Percentiles rank a stretch among this genome's conserved stretches.
These are phyloP conservation scores for Drosophila nigrodunni DNA, from an alignment of 1,140 invertebrate genomes.

Conservation along the genomic window DNA sequence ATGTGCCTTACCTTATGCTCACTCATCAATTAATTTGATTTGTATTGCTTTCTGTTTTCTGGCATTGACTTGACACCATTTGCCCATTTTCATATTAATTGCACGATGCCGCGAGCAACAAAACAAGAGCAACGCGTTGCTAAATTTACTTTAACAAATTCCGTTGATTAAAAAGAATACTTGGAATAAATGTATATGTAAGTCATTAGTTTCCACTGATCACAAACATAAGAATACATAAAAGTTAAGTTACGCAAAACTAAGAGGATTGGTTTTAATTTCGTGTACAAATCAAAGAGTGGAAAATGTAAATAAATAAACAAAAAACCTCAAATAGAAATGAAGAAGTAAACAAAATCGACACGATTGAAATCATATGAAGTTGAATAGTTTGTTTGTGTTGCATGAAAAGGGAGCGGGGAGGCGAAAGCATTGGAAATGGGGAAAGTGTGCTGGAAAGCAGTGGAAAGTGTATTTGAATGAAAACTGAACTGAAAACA, in stretches of 20 bases:
- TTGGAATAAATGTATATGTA: conserved; percentile 36
- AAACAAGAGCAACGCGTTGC: conserved; percentile 58
- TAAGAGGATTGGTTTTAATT: conserved; percentile 6
- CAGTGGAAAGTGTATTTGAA: conserved; percentile 29
- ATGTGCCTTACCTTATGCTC: conserved; percentile 83
- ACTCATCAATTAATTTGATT: conserved; percentile 75
- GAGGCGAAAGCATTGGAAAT: background rate
- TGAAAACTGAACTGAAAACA: conserved; percentile 51
- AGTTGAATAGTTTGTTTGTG: conserved; percentile 34
- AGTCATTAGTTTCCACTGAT: conserved; percentile 57
- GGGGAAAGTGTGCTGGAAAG: conserved; percentile 3
- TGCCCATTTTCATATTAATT: conserved; percentile 56
- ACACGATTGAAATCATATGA: conserved; percentile 1
- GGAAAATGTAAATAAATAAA: conserved; percentile 15
- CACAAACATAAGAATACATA: conserved; percentile 22
- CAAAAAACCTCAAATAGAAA: conserved; percentile 1
- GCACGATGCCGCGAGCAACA: conserved; percentile 60
- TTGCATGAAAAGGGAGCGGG: conserved; percentile 21
- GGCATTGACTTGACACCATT: conserved; percentile 59
- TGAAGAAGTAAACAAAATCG: conserved; percentile 19
- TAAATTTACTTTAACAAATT: conserved; percentile 53
- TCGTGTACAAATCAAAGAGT: conserved; percentile 12
- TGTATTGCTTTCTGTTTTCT: conserved; percentile 79
- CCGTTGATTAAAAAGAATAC: conserved; percentile 47
- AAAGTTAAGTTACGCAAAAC: conserved; percentile 15